Percentiles rank a stretch among this genome's conserved stretches.
Evolutionary conservation across 2,113 vertebrate genomes (phyloP).

Genomic region (Hypanus sabinus): DNA sequence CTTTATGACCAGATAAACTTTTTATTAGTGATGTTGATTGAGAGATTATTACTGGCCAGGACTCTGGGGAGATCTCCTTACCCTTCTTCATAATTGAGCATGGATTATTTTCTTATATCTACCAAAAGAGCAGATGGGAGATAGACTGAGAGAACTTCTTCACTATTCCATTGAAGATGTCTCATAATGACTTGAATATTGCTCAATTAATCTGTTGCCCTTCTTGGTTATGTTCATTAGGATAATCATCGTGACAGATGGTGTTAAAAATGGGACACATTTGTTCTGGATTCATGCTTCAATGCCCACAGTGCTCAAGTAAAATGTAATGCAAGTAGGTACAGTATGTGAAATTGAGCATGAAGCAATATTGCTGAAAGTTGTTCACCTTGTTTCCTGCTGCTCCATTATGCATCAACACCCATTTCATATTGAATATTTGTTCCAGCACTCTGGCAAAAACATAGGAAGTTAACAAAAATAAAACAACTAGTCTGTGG

Average conservation of each 20-base stretch:
- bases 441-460: not conserved
- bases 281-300: not conserved
- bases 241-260: not conserved
- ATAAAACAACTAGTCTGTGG: not conserved
- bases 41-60: too few species aligned
- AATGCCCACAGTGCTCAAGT: not conserved
- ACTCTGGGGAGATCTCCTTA: too few species aligned
- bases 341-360: not conserved
- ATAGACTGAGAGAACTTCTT: not conserved
- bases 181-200: not conserved
- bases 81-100: too few species aligned
- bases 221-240: not conserved
- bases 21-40: too few species aligned
- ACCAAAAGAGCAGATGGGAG: too few species aligned
- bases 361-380: not conserved
- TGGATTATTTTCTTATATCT: too few species aligned
- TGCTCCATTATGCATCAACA: not conserved
- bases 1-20: too few species aligned
- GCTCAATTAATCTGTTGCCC: not conserved
- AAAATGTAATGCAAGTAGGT: not conserved
- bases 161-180: not conserved
- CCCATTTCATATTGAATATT: not conserved
- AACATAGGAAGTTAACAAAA: not conserved
- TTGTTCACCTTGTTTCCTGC: not conserved
- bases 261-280: not conserved